A percentile compares a stretch with the other conserved stretches of the same genome.
Conservation (phyloP, 2,797 vertebrate genomes). For the Pelochelys cantorii region DNA sequence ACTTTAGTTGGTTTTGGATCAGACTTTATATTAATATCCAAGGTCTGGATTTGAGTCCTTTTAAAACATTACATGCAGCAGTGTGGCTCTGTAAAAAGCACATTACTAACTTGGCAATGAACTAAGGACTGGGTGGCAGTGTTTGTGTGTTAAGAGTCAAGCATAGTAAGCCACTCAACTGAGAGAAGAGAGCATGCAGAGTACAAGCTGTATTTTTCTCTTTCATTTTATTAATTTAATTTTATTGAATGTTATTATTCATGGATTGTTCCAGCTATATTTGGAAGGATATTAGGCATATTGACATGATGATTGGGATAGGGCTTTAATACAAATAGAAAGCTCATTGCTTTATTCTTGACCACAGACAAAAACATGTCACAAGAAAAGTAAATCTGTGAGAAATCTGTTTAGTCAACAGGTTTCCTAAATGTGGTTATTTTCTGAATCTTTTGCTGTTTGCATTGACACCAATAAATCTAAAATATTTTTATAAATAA, state of each 20-base stretch:
- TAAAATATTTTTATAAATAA: not conserved
- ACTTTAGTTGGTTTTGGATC: not conserved
- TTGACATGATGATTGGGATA: constrained; percentile 20
- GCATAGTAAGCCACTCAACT: not conserved
- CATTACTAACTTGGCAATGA: not conserved
- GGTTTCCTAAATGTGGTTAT: not conserved
- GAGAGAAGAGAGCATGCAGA: not conserved
- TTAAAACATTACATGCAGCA: not conserved
- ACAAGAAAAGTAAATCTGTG: not conserved
- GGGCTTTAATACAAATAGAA: constrained; percentile 19
- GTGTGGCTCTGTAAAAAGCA: not conserved
- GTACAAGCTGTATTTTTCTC: not conserved
- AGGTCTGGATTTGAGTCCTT: not conserved
- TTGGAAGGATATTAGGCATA: constrained; percentile 43
- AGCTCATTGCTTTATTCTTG: constrained; percentile 4
- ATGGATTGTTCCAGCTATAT: not conserved
- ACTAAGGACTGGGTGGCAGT: not conserved
- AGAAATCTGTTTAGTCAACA: constrained; percentile 29
- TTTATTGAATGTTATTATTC: constrained; percentile 13
- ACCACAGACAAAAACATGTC: not conserved
- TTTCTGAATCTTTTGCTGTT: constrained; percentile 12
- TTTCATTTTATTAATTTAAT: not conserved
- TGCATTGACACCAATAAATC: not conserved
- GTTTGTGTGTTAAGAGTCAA: not conserved
- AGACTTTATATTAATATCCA: not conserved